A percentile compares a stretch with the other conserved stretches of the same genome.
phyloP scores from a whole-genome alignment of 1,140 invertebrate genomes.

The Dendroctonus ponderosae region DNA sequence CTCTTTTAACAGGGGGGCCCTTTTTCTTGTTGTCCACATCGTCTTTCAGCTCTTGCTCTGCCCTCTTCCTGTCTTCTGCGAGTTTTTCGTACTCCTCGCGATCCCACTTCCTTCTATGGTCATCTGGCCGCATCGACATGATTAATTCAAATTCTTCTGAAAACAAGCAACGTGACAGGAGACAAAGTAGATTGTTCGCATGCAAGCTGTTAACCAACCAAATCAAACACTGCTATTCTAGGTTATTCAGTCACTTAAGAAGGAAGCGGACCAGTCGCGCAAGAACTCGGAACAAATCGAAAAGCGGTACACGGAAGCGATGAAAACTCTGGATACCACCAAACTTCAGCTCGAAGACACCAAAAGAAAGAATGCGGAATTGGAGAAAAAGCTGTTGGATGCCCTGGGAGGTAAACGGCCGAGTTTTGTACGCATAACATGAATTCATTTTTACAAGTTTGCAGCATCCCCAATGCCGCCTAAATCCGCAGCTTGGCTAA shows the following conservation, averaged over 20 bases:
- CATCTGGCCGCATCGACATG: conserved; percentile 72
- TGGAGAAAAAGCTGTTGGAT: conserved; percentile 70
- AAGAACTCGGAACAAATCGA: conserved; percentile 77
- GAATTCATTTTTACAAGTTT: conserved; percentile 5
- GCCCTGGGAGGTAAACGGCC: conserved; percentile 55
- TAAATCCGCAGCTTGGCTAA: conserved; percentile 12
- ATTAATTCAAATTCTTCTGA: not conserved
- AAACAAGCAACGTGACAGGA: conserved; percentile 6
- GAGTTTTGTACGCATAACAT: not conserved
- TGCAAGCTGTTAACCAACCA: not conserved
- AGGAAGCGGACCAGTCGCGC: conserved; percentile 72
- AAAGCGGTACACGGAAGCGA: conserved; percentile 70
- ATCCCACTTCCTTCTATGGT: conserved; percentile 96
- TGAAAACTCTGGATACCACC: conserved; percentile 72
- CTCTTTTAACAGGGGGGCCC: conserved; percentile 81
- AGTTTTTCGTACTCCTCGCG: conserved; percentile 89
- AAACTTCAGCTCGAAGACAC: conserved; percentile 76
- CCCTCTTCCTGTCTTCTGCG: conserved; percentile 70
- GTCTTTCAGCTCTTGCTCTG: conserved; percentile 65
- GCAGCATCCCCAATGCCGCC: conserved; percentile 2
- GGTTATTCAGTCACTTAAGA: conserved; percentile 66
- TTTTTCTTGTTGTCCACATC: conserved; percentile 58
- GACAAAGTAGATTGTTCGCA: conserved; percentile 1
- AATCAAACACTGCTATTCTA: not conserved
- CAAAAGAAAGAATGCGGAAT: conserved; percentile 68